Percentiles rank a stretch among this genome's conserved stretches.
Evolutionary conservation across 2,888 invertebrate genomes (phyloP).

Genomic region (Drosophila aldrichi): DNA sequence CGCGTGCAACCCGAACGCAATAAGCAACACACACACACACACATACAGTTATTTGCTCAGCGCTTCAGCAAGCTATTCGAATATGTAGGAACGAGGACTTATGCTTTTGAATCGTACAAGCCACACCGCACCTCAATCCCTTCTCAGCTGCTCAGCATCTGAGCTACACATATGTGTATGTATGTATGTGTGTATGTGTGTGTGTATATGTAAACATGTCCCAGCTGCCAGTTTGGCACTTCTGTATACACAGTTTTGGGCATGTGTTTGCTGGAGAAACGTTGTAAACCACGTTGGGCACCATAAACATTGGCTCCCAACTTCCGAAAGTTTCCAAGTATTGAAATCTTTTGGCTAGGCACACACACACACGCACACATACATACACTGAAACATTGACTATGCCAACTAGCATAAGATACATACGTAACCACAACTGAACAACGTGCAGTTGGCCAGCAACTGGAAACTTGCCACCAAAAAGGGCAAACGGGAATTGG

Average conservation of each 20-base stretch:
- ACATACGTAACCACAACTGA: slow-evolving; percentile 47
- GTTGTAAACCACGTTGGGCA: slow-evolving; percentile 61
- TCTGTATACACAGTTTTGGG: slow-evolving; percentile 49
- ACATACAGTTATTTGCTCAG: slow-evolving; percentile 62
- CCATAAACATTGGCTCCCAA: slow-evolving; percentile 73
- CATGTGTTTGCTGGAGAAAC: slow-evolving; percentile 34
- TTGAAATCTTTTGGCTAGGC: slow-evolving; percentile 68
- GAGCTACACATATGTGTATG: not conserved
- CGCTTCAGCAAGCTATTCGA: slow-evolving; percentile 44
- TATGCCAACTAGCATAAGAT: slow-evolving; percentile 32
- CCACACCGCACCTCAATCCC: not conserved
- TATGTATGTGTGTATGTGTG: slow-evolving; percentile 9
- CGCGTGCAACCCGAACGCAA: slow-evolving; percentile 33
- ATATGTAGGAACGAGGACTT: slow-evolving; percentile 29
- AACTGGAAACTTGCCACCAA: slow-evolving; percentile 29
- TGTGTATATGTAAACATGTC: slow-evolving; percentile 58
- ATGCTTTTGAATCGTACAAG: slow-evolving; percentile 10
- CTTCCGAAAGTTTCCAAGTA: slow-evolving; percentile 63
- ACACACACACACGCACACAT: slow-evolving; percentile 9
- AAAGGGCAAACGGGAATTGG: not conserved
- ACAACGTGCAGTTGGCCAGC: slow-evolving; percentile 39
- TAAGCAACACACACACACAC: slow-evolving; percentile 48
- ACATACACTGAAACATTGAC: slow-evolving; percentile 18
- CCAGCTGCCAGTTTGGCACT: slow-evolving; percentile 61
- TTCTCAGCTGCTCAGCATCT: not conserved